Conservation (phyloP, 2,113 vertebrate species). For the Cottus gobio region DNA sequence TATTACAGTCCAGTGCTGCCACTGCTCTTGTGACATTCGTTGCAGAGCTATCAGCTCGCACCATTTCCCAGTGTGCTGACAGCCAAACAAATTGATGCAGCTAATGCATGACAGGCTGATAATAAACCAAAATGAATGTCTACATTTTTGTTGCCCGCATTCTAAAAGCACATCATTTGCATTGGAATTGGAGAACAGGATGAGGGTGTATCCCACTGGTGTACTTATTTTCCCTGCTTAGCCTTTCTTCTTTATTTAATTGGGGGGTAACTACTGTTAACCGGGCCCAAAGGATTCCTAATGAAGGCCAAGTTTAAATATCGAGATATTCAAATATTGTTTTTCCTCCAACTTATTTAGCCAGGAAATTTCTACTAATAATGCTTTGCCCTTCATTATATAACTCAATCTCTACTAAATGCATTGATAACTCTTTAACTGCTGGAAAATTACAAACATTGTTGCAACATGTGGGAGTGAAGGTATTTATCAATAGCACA, state of each 20-base stretch:
- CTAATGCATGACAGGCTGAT: slow-evolving; percentile 8
- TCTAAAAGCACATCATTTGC: slow-evolving; percentile 40
- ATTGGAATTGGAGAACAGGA: slow-evolving; percentile 22
- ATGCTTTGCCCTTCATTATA: slow-evolving; percentile 3
- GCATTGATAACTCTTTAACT: not conserved
- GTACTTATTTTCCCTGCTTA: slow-evolving; percentile 32
- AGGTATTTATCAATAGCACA: not conserved
- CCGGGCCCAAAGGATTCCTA: slow-evolving; percentile 48
- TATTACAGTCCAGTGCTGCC: not conserved
- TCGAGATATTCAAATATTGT: slow-evolving; percentile 24
- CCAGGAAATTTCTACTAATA: slow-evolving; percentile 6
- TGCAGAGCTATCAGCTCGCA: not conserved
- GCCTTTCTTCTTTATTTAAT: slow-evolving; percentile 56
- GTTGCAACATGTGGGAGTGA: not conserved
- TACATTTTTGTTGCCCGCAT: not conserved
- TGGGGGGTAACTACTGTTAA: slow-evolving; percentile 55
- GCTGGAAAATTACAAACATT: slow-evolving; percentile 8
- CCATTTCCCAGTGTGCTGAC: not conserved
- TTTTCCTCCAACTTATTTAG: not conserved
- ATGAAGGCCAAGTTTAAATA: slow-evolving; percentile 47
- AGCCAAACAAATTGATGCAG: slow-evolving; percentile 20
- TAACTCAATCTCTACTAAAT: not conserved
- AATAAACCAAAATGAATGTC: slow-evolving; percentile 30
- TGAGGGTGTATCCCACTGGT: slow-evolving; percentile 32
- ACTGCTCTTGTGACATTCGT: not conserved